Evolutionary conservation across 2,888 invertebrate species (phyloP), one percentile per base, ranked within the genome.

Genomic region (Ephialtes manifestator): DNA sequence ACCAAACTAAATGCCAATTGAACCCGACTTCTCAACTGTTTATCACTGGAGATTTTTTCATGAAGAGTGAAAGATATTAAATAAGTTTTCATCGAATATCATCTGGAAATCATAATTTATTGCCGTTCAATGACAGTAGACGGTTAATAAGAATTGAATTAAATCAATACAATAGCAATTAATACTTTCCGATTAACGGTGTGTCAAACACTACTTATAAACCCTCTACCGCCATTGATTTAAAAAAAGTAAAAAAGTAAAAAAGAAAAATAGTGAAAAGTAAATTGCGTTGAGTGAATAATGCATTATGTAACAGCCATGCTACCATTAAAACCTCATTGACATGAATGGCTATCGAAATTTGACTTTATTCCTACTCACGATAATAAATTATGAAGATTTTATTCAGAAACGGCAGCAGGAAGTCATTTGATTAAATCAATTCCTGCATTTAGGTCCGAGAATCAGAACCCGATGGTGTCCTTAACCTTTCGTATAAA

Each of bases 371-470:
- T 24, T 13, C 2, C 24, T 18, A 55, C 24, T 24, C 0, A 24
- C 10, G 55, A 20, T 24, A 55, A 55, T 24, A 55, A 55, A 18
- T 24, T 55, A 4, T 20, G 55, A 24, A 18, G 18, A 53, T 24
- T 11, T 35, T 24, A 24, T 20, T 20, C 24, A 24, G 24, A 28
- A 55, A 11, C 55, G 24, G 24, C 3, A 24, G 55, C 7, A 60
- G 60, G 35, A 60, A 60, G 60, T 15, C 35, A 35, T 60, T 60
- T 31, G 60, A 35, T n/a, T 60, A n/a, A 13, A 31, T 15, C n/a
- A 15, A n/a, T 15, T 31, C n/a, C n/a, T 60, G 31, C 15, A 31
- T 31, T 60, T 60, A 35, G 35, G 1, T 31, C 28, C 5, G 15
- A 58, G n/a, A 35, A 60, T 35, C 28, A 11, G 31, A 28, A 58